Conservation (phyloP, 2,888 invertebrate genomes). For the Monoplex corrugatus region DNA sequence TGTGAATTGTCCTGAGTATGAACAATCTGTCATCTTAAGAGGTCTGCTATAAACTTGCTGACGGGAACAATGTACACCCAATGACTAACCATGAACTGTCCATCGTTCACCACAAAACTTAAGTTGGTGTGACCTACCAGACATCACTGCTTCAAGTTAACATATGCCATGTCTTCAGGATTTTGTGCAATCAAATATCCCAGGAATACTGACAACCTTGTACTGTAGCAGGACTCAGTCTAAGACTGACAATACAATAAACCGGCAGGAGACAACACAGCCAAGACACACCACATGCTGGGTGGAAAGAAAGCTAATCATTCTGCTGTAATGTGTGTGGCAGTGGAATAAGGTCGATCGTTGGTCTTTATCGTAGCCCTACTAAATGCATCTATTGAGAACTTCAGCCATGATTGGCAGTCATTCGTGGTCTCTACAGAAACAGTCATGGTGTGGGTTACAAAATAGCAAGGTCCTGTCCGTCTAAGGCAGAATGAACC, state of each 20-base stretch:
- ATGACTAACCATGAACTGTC: background rate
- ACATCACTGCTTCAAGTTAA: background rate
- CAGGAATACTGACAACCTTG: background rate
- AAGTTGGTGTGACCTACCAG: background rate
- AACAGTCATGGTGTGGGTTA: too few species aligned
- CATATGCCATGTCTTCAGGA: background rate
- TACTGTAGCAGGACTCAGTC: background rate
- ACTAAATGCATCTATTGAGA: background rate
- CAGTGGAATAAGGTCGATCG: background rate
- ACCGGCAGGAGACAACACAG: background rate
- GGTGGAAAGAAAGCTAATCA: background rate
- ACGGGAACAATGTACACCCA: too few species aligned
- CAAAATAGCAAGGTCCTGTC: background rate
- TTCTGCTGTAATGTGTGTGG: background rate
- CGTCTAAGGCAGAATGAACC: background rate
- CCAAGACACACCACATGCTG: background rate
- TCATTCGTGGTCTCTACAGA: background rate
- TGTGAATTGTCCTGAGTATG: background rate
- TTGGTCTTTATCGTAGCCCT: background rate
- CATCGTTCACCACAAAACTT: background rate
- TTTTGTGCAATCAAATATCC: background rate
- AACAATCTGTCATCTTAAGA: background rate
- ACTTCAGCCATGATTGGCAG: background rate
- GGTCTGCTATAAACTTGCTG: background rate
- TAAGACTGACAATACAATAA: background rate